Evolutionary conservation across 2,797 vertebrate species (phyloP).

Genomic region (Typhlichthys subterraneus): DNA sequence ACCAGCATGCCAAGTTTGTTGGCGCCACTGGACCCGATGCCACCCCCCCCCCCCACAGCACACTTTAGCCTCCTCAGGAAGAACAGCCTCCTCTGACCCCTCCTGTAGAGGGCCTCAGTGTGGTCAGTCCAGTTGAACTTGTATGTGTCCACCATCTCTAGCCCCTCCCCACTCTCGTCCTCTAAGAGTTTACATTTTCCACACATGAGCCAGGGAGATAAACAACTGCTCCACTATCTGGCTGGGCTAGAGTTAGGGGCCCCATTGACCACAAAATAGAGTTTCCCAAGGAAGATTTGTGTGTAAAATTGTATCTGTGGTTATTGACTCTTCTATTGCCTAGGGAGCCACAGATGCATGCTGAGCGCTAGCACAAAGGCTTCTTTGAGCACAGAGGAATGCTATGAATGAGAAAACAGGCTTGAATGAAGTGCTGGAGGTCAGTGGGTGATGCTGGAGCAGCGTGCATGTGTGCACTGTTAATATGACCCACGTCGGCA

Average conservation of each 20-base stretch:
- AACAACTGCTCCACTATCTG: conserved; percentile 16
- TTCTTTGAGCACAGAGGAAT: conserved; percentile 29
- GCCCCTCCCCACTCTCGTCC: too few relatives aligned
- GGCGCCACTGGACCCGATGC: too few relatives aligned
- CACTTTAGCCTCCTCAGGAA: too few relatives aligned
- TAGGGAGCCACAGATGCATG: conserved; percentile 10
- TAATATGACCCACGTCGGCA: conserved; percentile 41
- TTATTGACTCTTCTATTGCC: conserved; percentile 36
- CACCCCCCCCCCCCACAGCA: too few relatives aligned
- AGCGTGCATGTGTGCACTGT: conserved; percentile 7
- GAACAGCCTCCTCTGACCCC: too few relatives aligned
- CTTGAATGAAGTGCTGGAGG: conserved; percentile 27
- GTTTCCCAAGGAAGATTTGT: conserved; percentile 22
- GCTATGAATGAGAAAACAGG: conserved; percentile 21
- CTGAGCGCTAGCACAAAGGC: conserved; percentile 25
- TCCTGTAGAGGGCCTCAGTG: too few relatives aligned
- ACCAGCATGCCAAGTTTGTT: too few relatives aligned
- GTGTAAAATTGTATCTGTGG: conserved; percentile 53
- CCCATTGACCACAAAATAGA: conserved; percentile 29
- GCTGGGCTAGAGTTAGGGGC: background rate
- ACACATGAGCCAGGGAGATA: conserved; percentile 1
- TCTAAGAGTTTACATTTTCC: background rate
- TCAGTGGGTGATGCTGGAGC: conserved; percentile 21
- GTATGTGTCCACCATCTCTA: too few relatives aligned
- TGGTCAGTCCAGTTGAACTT: too few relatives aligned